Evolutionary conservation across 1,140 invertebrate genomes (phyloP).

Genomic region (Brachionus rubens): DNA sequence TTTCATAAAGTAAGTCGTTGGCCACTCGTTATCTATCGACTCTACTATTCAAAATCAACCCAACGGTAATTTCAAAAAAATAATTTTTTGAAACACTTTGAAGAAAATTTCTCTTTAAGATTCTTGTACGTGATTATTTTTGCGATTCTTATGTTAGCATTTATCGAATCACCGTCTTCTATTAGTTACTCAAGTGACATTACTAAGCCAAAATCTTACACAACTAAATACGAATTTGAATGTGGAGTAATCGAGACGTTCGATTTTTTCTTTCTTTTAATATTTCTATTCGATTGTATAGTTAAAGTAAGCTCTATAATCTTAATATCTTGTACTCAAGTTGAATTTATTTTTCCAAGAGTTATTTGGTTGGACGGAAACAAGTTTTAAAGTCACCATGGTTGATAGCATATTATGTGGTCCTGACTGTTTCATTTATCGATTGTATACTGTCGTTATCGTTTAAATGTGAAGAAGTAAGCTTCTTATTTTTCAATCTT

Average conservation of each 20-base stretch:
- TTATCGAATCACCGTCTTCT: slow-evolving; percentile 58
- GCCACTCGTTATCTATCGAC: slow-evolving; percentile 52
- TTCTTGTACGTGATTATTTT: slow-evolving; percentile 50
- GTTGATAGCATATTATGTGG: slow-evolving; percentile 50
- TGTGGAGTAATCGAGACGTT: slow-evolving; percentile 54
- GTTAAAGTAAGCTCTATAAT: slow-evolving; percentile 51
- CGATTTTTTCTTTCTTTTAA: slow-evolving; percentile 54
- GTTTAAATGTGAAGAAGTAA: slow-evolving; percentile 53
- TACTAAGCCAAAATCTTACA: slow-evolving; percentile 22
- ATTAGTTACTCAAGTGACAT: slow-evolving; percentile 55
- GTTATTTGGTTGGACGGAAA: slow-evolving; percentile 50
- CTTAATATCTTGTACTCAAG: background rate
- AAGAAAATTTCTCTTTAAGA: background rate
- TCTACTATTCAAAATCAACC: slow-evolving; percentile 52
- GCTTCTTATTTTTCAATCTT: background rate
- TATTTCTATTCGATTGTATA: slow-evolving; percentile 52
- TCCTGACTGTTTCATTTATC: slow-evolving; percentile 52
- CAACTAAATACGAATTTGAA: slow-evolving; percentile 49
- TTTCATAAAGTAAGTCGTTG: slow-evolving; percentile 53
- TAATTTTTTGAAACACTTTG: background rate
- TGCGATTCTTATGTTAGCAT: slow-evolving; percentile 54
- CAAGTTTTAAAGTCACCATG: slow-evolving; percentile 52
- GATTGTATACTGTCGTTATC: slow-evolving; percentile 54
- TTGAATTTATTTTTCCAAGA: slow-evolving; percentile 48
- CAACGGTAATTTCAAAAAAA: slow-evolving; percentile 50